Conservation (phyloP, 2,113 vertebrate species). For the Terrapene triunguis region DNA sequence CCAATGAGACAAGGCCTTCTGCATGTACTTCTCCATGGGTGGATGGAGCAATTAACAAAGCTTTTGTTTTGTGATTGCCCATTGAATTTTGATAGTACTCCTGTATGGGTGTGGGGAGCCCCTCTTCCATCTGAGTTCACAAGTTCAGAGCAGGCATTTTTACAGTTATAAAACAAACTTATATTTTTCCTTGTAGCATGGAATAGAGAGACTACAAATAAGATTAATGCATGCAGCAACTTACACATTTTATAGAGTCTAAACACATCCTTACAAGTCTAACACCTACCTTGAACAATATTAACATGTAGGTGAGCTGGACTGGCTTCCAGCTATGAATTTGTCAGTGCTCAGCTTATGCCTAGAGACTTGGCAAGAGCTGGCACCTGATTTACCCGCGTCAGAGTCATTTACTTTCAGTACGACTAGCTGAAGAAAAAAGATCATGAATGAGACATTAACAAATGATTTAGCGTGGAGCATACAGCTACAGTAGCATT, state of each 20-base stretch:
- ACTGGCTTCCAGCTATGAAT: not conserved
- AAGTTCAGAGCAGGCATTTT: not conserved
- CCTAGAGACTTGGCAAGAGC: not conserved
- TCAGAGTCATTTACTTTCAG: constrained; percentile 20
- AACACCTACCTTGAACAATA: not conserved
- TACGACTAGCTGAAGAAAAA: constrained; percentile 41
- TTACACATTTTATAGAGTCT: not conserved
- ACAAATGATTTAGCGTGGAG: not conserved
- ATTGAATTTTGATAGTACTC: not conserved
- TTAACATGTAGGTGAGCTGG: not conserved
- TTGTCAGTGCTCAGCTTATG: not conserved
- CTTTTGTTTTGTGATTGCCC: not conserved
- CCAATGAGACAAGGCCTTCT: not conserved
- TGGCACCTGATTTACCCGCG: not conserved
- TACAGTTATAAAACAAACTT: not conserved
- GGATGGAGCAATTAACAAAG: not conserved
- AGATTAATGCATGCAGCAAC: not conserved
- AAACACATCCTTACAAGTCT: not conserved
- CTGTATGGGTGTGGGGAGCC: not conserved
- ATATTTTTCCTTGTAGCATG: not conserved
- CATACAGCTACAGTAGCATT: constrained; percentile 28
- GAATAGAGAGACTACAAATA: not conserved
- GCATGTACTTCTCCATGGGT: not conserved
- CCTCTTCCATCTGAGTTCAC: not conserved
- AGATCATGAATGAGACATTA: constrained; percentile 3